These are phyloP conservation scores for Phenganax marumi DNA, from an alignment of 92 coral and sea anemone genomes.

Conservation along the genomic window DNA sequence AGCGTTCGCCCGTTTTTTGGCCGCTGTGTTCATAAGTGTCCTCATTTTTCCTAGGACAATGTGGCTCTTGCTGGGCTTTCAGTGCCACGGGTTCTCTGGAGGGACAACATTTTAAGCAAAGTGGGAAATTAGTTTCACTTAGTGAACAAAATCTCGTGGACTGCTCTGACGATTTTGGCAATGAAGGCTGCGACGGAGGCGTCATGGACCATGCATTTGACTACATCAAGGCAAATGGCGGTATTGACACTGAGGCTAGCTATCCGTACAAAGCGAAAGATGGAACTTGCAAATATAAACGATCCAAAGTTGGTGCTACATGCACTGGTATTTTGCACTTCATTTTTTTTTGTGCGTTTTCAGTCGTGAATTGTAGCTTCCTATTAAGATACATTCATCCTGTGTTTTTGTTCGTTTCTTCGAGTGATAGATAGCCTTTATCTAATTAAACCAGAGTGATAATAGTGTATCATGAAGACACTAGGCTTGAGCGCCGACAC, in stretches of 20 bases:
- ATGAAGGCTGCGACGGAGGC: slow-evolving; percentile 60
- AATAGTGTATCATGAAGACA: neutral
- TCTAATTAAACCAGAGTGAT: neutral
- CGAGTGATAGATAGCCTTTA: neutral
- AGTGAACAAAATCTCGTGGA: slow-evolving; percentile 85
- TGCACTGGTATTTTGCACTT: slow-evolving; percentile 57
- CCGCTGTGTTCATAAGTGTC: neutral
- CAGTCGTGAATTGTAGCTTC: no score
- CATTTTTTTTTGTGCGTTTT: no score
- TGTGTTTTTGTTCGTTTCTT: no score
- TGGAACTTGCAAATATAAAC: slow-evolving; percentile 59
- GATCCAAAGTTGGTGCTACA: slow-evolving; percentile 61
- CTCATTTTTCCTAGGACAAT: slow-evolving; percentile 43
- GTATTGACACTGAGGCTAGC: slow-evolving; percentile 80
- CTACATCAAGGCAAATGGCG: slow-evolving; percentile 69
- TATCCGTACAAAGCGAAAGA: slow-evolving; percentile 63
- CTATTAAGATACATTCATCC: no score
- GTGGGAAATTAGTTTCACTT: slow-evolving; percentile 79
- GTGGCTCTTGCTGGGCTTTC: slow-evolving; percentile 82
- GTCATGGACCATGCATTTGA: slow-evolving; percentile 72
- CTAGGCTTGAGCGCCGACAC: neutral
- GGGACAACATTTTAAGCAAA: slow-evolving; percentile 81
- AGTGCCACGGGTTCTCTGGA: slow-evolving; percentile 91
- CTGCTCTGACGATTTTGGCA: slow-evolving; percentile 65
- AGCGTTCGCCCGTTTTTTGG: neutral